phyloP scores from a whole-genome alignment of 2,113 vertebrate genomes.

The Scortum barcoo region DNA sequence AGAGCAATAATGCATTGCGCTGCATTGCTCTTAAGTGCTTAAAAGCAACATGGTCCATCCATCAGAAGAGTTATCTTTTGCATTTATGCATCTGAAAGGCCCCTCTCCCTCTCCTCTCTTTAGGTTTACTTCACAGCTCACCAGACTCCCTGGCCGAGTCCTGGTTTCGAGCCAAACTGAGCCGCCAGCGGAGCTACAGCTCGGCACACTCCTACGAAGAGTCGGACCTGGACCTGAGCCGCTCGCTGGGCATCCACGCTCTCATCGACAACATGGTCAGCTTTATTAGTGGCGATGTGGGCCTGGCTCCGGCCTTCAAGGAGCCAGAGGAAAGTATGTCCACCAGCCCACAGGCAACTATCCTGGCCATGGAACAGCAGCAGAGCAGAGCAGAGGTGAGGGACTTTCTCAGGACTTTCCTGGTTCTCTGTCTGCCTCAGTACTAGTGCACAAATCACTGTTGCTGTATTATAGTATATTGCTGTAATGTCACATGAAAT shows the following conservation, averaged over 20 bases:
- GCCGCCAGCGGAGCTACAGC: conserved; percentile 88
- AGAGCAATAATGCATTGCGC: conserved; percentile 31
- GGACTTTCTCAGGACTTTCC: neutral
- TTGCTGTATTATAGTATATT: no score
- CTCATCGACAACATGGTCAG: conserved; percentile 95
- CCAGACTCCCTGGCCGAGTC: conserved; percentile 91
- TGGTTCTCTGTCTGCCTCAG: neutral
- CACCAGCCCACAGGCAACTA: conserved; percentile 92
- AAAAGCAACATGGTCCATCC: conserved; percentile 36
- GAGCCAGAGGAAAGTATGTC: conserved; percentile 97
- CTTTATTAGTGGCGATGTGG: conserved; percentile 95
- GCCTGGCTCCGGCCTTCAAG: conserved; percentile 92
- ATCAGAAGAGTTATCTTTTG: neutral
- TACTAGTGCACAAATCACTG: neutral
- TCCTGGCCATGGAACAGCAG: conserved; percentile 97
- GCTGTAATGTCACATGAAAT: neutral
- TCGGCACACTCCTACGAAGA: conserved; percentile 89
- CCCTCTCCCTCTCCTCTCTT: neutral
- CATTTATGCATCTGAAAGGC: conserved; percentile 47
- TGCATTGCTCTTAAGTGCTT: conserved; percentile 42
- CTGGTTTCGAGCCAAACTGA: conserved; percentile 91
- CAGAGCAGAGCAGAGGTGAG: conserved; percentile 94
- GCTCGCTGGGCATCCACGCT: conserved; percentile 90
- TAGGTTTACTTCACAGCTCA: conserved; percentile 82
- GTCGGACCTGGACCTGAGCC: conserved; percentile 90